Evolutionary conservation across 2,888 invertebrate genomes (phyloP).

Genomic region (Scaeva pyrastri): DNA sequence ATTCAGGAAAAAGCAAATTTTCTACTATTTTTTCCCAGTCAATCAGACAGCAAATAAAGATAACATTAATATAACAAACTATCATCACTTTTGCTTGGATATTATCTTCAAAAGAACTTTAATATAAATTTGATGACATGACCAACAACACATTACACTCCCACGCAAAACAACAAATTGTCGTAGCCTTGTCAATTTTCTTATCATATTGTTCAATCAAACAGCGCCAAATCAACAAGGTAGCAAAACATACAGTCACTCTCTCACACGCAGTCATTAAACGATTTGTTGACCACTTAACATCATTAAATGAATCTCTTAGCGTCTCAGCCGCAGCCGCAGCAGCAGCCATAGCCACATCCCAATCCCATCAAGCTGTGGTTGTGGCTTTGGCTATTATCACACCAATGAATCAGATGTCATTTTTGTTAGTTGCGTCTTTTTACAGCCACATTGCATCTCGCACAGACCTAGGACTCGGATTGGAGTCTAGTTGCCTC

Average conservation of each 20-base stretch:
- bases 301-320: constrained; percentile 31
- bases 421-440: constrained; percentile 48
- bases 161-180: constrained; percentile 30
- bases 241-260: neutral
- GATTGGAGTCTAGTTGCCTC: constrained; percentile 18
- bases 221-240: constrained; percentile 17
- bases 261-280: constrained; percentile 32
- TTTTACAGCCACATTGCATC: neutral
- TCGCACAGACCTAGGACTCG: neutral
- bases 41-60: no score
- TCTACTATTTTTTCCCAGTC: no score
- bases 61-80: no score
- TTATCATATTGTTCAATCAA: constrained; percentile 38
- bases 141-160: constrained; percentile 8
- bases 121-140: neutral
- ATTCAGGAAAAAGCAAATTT: no score
- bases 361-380: neutral
- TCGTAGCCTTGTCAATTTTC: constrained; percentile 31
- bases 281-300: constrained; percentile 67
- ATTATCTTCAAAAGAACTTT: neutral
- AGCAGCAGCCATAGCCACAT: neutral
- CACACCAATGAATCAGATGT: constrained; percentile 61
- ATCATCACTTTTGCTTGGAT: no score
- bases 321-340: neutral
- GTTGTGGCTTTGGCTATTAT: constrained; percentile 27